phyloP scores from a whole-genome alignment of 2,797 vertebrate species.

The Aplochiton taeniatus region DNA sequence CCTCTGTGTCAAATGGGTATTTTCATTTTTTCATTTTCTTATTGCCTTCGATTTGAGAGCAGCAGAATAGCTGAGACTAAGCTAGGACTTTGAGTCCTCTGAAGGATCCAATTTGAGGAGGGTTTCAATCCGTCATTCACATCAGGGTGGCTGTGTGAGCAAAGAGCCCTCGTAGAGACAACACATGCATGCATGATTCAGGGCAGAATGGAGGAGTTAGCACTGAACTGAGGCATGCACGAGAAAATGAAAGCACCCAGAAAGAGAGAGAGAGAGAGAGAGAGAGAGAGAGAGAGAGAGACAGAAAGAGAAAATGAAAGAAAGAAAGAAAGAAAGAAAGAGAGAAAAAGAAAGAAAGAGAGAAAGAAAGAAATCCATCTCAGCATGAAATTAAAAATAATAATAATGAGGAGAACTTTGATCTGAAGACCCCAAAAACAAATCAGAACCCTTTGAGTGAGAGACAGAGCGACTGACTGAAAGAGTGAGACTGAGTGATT shows the following conservation, averaged over 20 bases:
- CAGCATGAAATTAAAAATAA: constrained; percentile 34
- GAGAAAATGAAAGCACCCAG: constrained; percentile 37
- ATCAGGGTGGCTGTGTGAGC: constrained; percentile 75
- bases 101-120: too few relatives aligned
- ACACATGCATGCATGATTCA: constrained; percentile 46
- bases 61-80: constrained; percentile 1
- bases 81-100: too few relatives aligned
- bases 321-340: constrained; percentile 32
- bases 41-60: constrained; percentile 11
- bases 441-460: constrained; percentile 37
- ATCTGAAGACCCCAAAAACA: constrained; percentile 30
- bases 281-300: constrained; percentile 20
- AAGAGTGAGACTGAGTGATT: too few relatives aligned
- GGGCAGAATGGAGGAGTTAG: constrained; percentile 20
- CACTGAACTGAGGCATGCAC: constrained; percentile 42
- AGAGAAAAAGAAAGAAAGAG: not conserved
- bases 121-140: constrained; percentile 27
- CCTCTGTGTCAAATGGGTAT: not conserved
- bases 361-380: constrained; percentile 14
- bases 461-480: not conserved
- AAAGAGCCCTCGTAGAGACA: constrained; percentile 42
- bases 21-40: constrained; percentile 5
- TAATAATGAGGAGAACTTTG: constrained; percentile 21
- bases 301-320: not conserved
- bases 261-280: not conserved